Evolutionary conservation across 1,140 invertebrate species (phyloP).

Genomic region (Drosophila baimaii): DNA sequence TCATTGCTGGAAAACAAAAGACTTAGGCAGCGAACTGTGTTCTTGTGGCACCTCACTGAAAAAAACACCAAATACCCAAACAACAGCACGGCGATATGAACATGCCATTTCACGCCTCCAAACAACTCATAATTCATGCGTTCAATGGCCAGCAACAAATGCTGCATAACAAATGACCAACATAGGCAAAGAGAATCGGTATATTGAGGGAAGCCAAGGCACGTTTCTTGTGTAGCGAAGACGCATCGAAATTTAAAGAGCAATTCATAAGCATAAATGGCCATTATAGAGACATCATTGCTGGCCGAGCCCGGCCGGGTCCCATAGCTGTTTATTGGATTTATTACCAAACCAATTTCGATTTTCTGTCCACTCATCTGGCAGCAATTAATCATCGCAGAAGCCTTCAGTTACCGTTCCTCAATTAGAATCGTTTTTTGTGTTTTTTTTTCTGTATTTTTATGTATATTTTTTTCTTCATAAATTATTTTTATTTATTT

Average conservation of each 20-base stretch:
- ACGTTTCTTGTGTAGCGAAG: slow-evolving; percentile 73
- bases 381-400: slow-evolving; percentile 67
- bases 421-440: slow-evolving; percentile 62
- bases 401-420: slow-evolving; percentile 73
- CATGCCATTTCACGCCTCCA: slow-evolving; percentile 82
- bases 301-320: slow-evolving; percentile 7
- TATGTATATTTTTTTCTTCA: slow-evolving; percentile 74
- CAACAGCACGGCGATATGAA: slow-evolving; percentile 56
- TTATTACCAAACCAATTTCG: slow-evolving; percentile 60
- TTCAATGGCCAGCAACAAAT: slow-evolving; percentile 69
- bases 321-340: slow-evolving; percentile 40
- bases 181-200: slow-evolving; percentile 13
- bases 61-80: slow-evolving; percentile 6
- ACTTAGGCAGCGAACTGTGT: slow-evolving; percentile 72
- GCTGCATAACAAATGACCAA: slow-evolving; percentile 77
- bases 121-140: slow-evolving; percentile 78
- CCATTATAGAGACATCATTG: slow-evolving; percentile 73
- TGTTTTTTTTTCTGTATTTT: slow-evolving; percentile 65
- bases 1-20: slow-evolving; percentile 70
- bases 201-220: slow-evolving; percentile 37
- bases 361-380: slow-evolving; percentile 74
- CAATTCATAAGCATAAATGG: slow-evolving; percentile 81
- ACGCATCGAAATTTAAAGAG: slow-evolving; percentile 81
- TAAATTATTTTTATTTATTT: slow-evolving; percentile 83
- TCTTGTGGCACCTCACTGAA: slow-evolving; percentile 30